These are phyloP conservation scores for Apis dorsata DNA, from an alignment of 1,140 invertebrate genomes.

Conservation along the genomic window DNA sequence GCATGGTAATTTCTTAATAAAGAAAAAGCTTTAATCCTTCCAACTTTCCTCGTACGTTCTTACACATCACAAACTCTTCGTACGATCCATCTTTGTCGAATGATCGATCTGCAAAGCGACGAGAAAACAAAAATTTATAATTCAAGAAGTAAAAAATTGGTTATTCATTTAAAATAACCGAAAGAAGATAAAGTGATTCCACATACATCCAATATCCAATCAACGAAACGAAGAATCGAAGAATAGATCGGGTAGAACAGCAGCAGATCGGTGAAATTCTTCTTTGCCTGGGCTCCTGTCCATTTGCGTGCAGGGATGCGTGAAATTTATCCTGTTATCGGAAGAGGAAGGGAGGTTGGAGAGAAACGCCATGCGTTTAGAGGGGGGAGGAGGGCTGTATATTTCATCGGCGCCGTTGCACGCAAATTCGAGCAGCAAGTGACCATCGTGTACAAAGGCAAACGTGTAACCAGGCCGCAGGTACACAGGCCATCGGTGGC, in stretches of 20 bases:
- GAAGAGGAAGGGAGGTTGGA: neutral
- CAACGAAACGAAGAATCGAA: neutral
- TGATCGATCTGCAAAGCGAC: too few relatives aligned
- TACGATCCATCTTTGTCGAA: too few relatives aligned
- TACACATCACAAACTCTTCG: too few relatives aligned
- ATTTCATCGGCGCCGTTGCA: slow-evolving; percentile 54
- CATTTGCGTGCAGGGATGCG: slow-evolving; percentile 1
- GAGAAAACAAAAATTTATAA: too few relatives aligned
- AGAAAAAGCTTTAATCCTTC: too few relatives aligned
- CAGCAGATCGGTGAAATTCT: neutral
- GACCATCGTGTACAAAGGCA: slow-evolving; percentile 44
- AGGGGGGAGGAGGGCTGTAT: slow-evolving; percentile 20
- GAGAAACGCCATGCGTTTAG: neutral
- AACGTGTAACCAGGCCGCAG: slow-evolving; percentile 38
- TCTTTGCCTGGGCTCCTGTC: neutral
- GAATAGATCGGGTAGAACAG: neutral
- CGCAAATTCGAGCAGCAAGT: slow-evolving; percentile 55
- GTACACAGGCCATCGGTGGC: neutral
- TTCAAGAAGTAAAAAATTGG: too few relatives aligned
- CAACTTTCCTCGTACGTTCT: too few relatives aligned
- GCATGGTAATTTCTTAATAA: too few relatives aligned
- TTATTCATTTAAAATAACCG: too few relatives aligned
- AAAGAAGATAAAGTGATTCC: too few relatives aligned
- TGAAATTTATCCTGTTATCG: slow-evolving; percentile 9
- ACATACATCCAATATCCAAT: too few relatives aligned